These are phyloP conservation scores for Brachionus rubens DNA, from an alignment of 1,140 invertebrate genomes.

Conservation along the genomic window DNA sequence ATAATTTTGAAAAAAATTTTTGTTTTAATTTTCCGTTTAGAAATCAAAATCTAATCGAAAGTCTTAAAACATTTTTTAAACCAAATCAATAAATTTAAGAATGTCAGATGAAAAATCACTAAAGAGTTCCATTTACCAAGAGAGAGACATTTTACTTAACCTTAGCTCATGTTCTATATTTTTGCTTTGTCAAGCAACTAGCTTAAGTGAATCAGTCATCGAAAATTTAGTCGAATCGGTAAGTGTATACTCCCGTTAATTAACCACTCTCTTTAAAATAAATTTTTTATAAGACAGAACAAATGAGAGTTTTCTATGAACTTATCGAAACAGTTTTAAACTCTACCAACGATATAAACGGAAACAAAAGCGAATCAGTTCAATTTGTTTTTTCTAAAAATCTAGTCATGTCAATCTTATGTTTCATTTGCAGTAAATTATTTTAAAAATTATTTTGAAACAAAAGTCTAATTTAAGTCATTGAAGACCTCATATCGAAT, in stretches of 20 bases:
- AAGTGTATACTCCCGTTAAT: neutral
- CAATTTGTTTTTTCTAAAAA: constrained; percentile 5
- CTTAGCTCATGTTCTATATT: constrained; percentile 28
- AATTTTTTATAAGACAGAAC: neutral
- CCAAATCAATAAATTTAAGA: too few relatives aligned
- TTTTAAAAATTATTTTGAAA: neutral
- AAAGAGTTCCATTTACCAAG: constrained; percentile 31
- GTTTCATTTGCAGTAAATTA: constrained; percentile 28
- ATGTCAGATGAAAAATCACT: neutral
- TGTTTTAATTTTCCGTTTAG: neutral
- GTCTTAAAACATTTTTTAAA: neutral
- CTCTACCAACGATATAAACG: neutral
- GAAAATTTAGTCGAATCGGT: constrained; percentile 10
- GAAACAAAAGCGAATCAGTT: neutral
- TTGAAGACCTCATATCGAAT: neutral
- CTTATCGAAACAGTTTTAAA: constrained; percentile 20
- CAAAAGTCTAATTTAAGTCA: neutral
- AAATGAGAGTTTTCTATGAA: constrained; percentile 13
- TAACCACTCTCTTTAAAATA: neutral
- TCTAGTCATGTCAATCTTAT: constrained; percentile 12
- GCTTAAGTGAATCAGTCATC: neutral
- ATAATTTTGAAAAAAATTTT: constrained; percentile 3
- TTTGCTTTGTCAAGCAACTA: constrained; percentile 16
- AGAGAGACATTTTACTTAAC: constrained; percentile 30
- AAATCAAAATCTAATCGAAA: neutral